Percentiles rank a stretch among this genome's conserved stretches.
phyloP scores from a whole-genome alignment of 35 echinoderm and acorn worm species.

The Lytechinus pictus region DNA sequence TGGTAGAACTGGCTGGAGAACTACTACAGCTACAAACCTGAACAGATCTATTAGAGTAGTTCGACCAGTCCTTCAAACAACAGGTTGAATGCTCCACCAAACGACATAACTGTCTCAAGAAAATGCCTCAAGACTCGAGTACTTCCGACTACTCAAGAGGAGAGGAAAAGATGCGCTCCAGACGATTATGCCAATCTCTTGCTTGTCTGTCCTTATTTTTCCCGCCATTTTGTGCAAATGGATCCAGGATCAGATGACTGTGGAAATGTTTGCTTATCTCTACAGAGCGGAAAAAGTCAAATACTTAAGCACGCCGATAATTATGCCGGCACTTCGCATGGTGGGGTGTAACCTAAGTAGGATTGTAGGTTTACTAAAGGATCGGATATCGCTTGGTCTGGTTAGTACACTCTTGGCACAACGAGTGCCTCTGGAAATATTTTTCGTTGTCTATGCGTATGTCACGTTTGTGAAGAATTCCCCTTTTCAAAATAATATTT shows the following conservation, averaged over 20 bases:
- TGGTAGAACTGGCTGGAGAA: too few species aligned
- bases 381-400: background rate
- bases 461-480: too few species aligned
- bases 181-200: background rate
- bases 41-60: too few species aligned
- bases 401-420: background rate
- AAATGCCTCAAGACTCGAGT: background rate
- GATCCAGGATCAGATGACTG: background rate
- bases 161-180: background rate
- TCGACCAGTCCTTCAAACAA: background rate
- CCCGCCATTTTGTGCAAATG: background rate
- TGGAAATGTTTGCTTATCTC: constrained; percentile 11
- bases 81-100: background rate
- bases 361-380: background rate
- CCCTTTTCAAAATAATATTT: too few species aligned
- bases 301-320: constrained; percentile 11
- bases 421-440: background rate
- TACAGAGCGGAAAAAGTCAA: background rate
- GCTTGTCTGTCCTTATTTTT: background rate
- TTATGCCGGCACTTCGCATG: background rate
- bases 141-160: background rate
- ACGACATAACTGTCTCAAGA: background rate
- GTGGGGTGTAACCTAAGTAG: background rate
- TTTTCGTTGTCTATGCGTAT: too few species aligned
- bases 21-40: too few species aligned